Evolutionary conservation across 30 jellyfish, hydroid and myxozoan species (phyloP).

Genomic region (Aurelia aurita): DNA sequence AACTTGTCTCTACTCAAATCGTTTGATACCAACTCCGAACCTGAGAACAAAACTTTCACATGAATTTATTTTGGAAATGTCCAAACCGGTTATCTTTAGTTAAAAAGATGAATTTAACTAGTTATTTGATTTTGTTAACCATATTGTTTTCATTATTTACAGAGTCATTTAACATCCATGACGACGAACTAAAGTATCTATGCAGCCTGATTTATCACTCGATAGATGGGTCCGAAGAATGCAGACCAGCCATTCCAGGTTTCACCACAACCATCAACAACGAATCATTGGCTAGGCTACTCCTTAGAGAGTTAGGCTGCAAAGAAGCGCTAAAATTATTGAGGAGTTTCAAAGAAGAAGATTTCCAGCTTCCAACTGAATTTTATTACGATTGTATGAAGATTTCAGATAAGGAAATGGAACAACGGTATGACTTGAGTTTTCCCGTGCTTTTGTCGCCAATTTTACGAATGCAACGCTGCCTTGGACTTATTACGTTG

Average conservation of each 20-base stretch:
- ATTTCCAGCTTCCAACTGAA: background rate
- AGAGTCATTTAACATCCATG: conserved; percentile 47
- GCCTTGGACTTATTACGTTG: too few relatives aligned
- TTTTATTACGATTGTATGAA: conserved; percentile 56
- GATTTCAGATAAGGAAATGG: conserved; percentile 49
- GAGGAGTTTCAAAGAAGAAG: conserved; percentile 20
- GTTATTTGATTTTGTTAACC: too few relatives aligned
- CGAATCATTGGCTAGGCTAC: conserved; percentile 57
- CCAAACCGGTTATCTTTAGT: too few relatives aligned
- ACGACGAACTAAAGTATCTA: conserved; percentile 36
- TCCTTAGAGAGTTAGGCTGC: conserved; percentile 63
- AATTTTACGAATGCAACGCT: too few relatives aligned
- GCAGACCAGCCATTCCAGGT: conserved; percentile 67
- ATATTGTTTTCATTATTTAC: background rate
- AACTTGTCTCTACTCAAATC: too few relatives aligned
- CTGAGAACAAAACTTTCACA: too few relatives aligned
- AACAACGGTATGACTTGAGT: conserved; percentile 41
- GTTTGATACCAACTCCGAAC: too few relatives aligned
- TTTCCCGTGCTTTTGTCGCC: background rate
- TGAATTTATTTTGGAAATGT: too few relatives aligned
- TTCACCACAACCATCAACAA: conserved; percentile 48
- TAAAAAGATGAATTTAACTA: too few relatives aligned
- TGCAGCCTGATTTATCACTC: conserved; percentile 40
- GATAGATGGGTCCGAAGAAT: conserved; percentile 9
- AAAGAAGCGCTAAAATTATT: conserved; percentile 32